phyloP scores from a whole-genome alignment of 2,888 invertebrate species.

The Gibbula magus region DNA sequence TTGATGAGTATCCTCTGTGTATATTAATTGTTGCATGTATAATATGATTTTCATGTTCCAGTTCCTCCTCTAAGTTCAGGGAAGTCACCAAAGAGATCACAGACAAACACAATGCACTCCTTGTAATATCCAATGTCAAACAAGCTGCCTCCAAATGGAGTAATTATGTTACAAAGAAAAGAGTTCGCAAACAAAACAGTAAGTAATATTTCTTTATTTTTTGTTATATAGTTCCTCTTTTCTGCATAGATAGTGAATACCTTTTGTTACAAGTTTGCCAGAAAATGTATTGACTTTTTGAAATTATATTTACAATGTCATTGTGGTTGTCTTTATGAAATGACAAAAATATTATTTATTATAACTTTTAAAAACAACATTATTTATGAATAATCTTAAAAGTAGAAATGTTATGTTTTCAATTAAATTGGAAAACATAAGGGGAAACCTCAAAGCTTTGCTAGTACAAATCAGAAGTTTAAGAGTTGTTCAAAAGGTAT shows the following conservation, averaged over 20 bases:
- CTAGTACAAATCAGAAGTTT: too few species aligned
- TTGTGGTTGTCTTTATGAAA: neutral
- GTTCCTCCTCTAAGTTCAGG: constrained; percentile 34
- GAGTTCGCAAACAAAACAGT: constrained; percentile 51
- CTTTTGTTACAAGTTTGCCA: neutral
- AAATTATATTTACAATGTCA: neutral
- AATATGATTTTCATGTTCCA: constrained; percentile 8
- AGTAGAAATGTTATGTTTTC: too few species aligned
- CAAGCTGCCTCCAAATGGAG: constrained; percentile 57
- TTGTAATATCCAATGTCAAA: constrained; percentile 58
- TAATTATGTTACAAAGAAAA: constrained; percentile 53
- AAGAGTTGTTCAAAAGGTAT: too few species aligned
- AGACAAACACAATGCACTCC: constrained; percentile 47
- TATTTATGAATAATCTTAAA: too few species aligned
- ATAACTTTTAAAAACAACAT: too few species aligned
- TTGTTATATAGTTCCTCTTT: too few species aligned
- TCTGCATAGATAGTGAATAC: neutral
- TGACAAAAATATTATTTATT: too few species aligned
- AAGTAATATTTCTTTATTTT: constrained; percentile 26
- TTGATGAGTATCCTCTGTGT: too few species aligned
- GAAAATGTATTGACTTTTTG: neutral
- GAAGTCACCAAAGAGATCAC: constrained; percentile 45
- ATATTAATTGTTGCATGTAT: too few species aligned
- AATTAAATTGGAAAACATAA: too few species aligned
- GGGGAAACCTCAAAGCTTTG: too few species aligned